These are phyloP conservation scores for Empis stercorea DNA, from an alignment of 2,888 invertebrate species.

Conservation along the genomic window DNA sequence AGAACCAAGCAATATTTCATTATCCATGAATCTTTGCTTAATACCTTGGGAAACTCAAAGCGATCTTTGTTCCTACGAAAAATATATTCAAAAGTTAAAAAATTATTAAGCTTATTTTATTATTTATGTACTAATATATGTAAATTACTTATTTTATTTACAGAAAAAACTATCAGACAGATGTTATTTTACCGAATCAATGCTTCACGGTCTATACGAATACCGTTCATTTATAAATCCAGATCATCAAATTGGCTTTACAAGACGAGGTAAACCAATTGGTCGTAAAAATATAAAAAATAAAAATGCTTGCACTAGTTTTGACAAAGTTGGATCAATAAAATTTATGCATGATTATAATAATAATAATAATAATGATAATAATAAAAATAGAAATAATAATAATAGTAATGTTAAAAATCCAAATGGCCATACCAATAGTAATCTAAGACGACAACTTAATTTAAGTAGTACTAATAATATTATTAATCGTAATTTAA, in stretches of 20 bases:
- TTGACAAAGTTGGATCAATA: too few relatives aligned
- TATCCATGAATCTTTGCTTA: too few relatives aligned
- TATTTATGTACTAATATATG: too few relatives aligned
- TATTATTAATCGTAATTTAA: slow-evolving; percentile 10
- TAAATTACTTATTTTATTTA: slow-evolving; percentile 7
- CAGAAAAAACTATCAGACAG: slow-evolving; percentile 33
- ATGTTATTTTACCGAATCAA: slow-evolving; percentile 36
- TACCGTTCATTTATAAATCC: slow-evolving; percentile 33
- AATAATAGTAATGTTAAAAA: slow-evolving; percentile 23
- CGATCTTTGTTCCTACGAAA: too few relatives aligned
- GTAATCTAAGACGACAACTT: slow-evolving; percentile 18
- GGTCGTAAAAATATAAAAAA: slow-evolving; percentile 27
- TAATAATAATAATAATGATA: slow-evolving; percentile 14
- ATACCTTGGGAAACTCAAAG: too few relatives aligned
- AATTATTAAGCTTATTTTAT: too few relatives aligned
- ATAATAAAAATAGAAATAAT: slow-evolving; percentile 17
- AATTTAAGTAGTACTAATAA: slow-evolving; percentile 29
- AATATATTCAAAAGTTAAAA: too few relatives aligned
- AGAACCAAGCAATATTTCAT: too few relatives aligned
- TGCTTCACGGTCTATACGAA: slow-evolving; percentile 35
- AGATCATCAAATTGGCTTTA: slow-evolving; percentile 34
- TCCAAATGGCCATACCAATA: slow-evolving; percentile 16
- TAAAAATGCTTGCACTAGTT: neutral
- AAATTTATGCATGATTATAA: slow-evolving; percentile 17
- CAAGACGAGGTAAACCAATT: slow-evolving; percentile 34